These are phyloP conservation scores for Ciconia nigra DNA, from an alignment of 2,797 vertebrate species.

Conservation along the genomic window DNA sequence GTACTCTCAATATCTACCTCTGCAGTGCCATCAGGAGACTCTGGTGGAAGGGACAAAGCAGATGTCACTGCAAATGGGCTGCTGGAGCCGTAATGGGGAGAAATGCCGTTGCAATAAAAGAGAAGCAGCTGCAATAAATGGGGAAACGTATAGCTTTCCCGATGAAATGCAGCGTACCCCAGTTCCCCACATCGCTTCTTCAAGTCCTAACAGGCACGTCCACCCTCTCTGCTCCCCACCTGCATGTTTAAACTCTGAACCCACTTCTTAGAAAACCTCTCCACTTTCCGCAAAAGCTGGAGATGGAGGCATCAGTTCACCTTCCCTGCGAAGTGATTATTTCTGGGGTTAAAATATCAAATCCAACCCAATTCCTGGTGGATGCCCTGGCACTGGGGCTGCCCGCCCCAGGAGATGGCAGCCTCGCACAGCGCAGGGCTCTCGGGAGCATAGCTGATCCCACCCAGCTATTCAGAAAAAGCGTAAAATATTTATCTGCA, in stretches of 20 bases:
- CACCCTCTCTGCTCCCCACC: accelerated
- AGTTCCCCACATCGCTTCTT: accelerated
- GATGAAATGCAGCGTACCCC: accelerated
- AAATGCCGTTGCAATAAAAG: accelerated
- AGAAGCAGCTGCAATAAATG: neutral
- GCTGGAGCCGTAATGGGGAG: accelerated
- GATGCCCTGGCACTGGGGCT: neutral
- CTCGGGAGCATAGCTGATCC: neutral
- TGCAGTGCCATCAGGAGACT: neutral
- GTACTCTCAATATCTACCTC: neutral
- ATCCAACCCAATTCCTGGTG: neutral
- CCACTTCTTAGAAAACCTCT: neutral
- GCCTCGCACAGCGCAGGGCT: neutral
- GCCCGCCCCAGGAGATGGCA: slow-evolving; percentile 54
- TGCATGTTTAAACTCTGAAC: accelerated
- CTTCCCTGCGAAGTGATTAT: accelerated
- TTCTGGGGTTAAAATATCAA: neutral
- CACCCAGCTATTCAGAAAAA: neutral
- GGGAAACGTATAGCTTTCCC: accelerated
- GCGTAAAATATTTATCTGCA: slow-evolving; percentile 18
- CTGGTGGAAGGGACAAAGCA: neutral
- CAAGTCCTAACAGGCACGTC: neutral
- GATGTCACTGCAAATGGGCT: neutral
- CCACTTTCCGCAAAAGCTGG: neutral
- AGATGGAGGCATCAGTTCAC: neutral